Percentiles rank a stretch among this genome's conserved stretches.
Evolutionary conservation across 2,113 vertebrate species (phyloP).

Genomic region (Myanophis thanlyinensis): DNA sequence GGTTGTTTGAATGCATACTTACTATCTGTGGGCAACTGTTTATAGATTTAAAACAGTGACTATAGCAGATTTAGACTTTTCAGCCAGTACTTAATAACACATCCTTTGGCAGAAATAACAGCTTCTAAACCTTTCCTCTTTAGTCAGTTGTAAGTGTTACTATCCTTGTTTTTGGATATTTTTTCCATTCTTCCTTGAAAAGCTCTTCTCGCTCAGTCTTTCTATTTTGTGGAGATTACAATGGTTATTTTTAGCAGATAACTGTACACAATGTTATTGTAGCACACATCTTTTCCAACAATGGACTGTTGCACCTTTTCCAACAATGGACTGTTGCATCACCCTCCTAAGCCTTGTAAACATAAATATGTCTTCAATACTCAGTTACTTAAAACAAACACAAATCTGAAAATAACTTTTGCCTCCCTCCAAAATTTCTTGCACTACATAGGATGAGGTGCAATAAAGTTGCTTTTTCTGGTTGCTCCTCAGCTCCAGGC

Average conservation of each 20-base stretch:
- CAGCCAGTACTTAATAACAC: not conserved
- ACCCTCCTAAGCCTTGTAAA: not conserved
- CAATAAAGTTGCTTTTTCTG: not conserved
- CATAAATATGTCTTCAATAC: not conserved
- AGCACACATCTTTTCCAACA: not conserved
- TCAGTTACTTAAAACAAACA: not conserved
- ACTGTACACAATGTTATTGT: not conserved
- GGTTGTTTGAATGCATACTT: not conserved
- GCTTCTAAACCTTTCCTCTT: not conserved
- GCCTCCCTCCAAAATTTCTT: not conserved
- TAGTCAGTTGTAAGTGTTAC: not conserved
- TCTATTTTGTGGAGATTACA: not conserved
- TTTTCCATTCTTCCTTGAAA: not conserved
- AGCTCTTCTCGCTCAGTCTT: not conserved
- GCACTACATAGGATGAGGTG: not conserved
- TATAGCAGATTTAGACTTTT: not conserved
- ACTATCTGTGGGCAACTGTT: not conserved
- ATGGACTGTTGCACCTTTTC: not conserved
- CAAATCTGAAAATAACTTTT: not conserved
- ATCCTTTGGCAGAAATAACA: not conserved
- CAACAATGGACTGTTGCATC: not conserved
- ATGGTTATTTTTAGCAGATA: not conserved
- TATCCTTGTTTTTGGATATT: not conserved
- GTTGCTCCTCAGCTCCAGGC: not conserved
- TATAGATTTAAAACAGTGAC: not conserved